Conservation (phyloP, 64 coral and sea anemone species). For the Actinia equina region DNA sequence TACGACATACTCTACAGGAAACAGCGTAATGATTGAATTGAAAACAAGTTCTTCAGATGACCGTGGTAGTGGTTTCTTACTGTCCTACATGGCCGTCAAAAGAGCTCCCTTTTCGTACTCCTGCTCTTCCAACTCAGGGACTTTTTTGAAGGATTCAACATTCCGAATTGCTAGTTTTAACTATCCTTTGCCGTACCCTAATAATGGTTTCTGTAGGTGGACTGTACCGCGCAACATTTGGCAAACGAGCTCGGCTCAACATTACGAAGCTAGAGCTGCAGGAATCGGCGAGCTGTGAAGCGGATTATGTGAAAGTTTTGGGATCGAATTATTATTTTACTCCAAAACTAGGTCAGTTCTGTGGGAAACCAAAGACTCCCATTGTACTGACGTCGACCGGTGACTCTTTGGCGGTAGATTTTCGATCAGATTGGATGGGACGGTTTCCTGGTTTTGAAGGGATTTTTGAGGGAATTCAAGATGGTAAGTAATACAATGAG, state of each 20-base stretch:
- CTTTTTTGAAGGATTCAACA: neutral
- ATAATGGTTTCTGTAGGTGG: neutral
- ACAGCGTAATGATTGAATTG: neutral
- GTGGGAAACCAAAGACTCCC: conserved; percentile 1
- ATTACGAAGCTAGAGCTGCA: neutral
- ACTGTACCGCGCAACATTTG: neutral
- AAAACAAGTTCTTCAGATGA: neutral
- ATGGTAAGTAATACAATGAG: neutral
- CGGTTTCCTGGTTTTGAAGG: conserved; percentile 8
- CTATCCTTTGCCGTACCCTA: neutral
- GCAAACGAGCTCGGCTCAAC: neutral
- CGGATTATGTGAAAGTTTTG: neutral
- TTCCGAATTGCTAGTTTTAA: neutral
- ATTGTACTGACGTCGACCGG: neutral
- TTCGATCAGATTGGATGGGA: neutral
- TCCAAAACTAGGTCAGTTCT: neutral
- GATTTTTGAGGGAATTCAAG: neutral
- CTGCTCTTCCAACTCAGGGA: neutral
- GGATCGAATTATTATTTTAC: neutral
- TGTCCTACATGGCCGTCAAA: neutral
- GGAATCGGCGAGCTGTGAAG: neutral
- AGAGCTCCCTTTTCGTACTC: neutral
- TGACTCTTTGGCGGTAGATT: neutral
- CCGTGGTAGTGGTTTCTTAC: neutral
- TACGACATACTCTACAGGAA: neutral